Evolutionary conservation across 35 echinoderm and acorn worm species (phyloP).

Genomic region (Acanthaster planci): DNA sequence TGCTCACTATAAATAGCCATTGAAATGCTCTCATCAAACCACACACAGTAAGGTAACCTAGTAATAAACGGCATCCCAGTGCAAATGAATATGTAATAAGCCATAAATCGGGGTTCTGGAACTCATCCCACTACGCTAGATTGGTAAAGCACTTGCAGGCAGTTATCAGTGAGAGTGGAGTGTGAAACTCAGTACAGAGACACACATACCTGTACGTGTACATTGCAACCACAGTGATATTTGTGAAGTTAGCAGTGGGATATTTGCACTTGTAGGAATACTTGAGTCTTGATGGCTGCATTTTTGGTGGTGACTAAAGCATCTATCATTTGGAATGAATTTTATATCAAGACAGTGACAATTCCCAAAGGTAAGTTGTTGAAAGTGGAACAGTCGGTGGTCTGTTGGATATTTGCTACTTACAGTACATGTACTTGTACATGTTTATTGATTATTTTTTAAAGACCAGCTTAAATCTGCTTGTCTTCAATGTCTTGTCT

Average conservation of each 20-base stretch:
- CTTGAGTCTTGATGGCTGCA: constrained; percentile 25
- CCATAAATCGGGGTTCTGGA: background rate
- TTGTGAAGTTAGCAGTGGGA: background rate
- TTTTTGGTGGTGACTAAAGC: constrained; percentile 29
- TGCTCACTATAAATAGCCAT: too few relatives aligned
- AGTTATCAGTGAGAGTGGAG: background rate
- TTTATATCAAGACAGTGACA: constrained; percentile 23
- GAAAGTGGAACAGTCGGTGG: background rate
- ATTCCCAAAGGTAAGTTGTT: constrained; percentile 1
- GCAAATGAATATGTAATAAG: too few relatives aligned
- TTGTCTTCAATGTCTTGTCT: background rate
- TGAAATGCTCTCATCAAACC: too few relatives aligned
- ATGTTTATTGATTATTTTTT: background rate
- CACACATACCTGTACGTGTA: background rate
- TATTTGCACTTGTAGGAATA: background rate
- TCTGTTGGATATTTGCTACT: background rate
- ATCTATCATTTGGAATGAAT: constrained; percentile 26
- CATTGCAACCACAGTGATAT: background rate
- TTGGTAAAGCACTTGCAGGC: background rate
- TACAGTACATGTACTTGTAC: background rate
- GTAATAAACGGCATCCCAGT: too few relatives aligned
- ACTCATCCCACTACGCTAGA: background rate
- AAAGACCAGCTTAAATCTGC: background rate
- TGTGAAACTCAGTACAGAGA: background rate
- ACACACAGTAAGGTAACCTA: too few relatives aligned